Conservation (phyloP, 2,113 vertebrate species). For the Grammomys dolichurus region DNA sequence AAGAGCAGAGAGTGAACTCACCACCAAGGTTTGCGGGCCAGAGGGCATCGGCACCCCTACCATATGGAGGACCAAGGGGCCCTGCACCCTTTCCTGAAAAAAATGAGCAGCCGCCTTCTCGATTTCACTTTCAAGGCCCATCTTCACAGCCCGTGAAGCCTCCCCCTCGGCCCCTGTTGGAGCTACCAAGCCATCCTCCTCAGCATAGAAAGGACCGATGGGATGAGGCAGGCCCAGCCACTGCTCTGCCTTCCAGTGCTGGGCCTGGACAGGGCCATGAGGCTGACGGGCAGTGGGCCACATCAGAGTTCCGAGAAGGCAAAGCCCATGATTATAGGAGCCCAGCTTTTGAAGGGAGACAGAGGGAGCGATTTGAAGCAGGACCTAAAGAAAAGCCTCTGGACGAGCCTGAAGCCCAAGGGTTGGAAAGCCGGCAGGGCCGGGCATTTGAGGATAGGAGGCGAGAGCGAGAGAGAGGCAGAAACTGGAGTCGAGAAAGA, state of each 20-base stretch:
- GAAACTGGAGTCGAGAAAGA: slow-evolving; percentile 86
- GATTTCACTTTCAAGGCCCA: slow-evolving; percentile 89
- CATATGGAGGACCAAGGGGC: slow-evolving; percentile 62
- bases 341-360: slow-evolving; percentile 88
- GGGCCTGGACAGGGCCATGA: slow-evolving; percentile 85
- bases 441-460: slow-evolving; percentile 92
- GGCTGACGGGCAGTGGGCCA: slow-evolving; percentile 89
- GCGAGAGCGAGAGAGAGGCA: slow-evolving; percentile 88
- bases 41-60: slow-evolving; percentile 76
- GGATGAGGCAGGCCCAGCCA: slow-evolving; percentile 85
- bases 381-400: slow-evolving; percentile 88
- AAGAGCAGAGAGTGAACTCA: slow-evolving; percentile 85
- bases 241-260: slow-evolving; percentile 72
- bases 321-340: slow-evolving; percentile 87
- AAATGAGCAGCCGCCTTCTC: slow-evolving; percentile 81
- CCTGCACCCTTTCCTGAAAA: slow-evolving; percentile 85
- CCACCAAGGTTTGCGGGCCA: slow-evolving; percentile 85
- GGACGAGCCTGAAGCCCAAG: slow-evolving; percentile 83
- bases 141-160: slow-evolving; percentile 85
- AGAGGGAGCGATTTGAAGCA: slow-evolving; percentile 91
- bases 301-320: slow-evolving; percentile 91
- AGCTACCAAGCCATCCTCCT: slow-evolving; percentile 90
- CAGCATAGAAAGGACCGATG: slow-evolving; percentile 88
- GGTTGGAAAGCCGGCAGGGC: slow-evolving; percentile 88
- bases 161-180: slow-evolving; percentile 90